Percentiles rank a stretch among this genome's conserved stretches.
phyloP scores from a whole-genome alignment of 1,140 invertebrate species.

The Eriocheir sinensis region DNA sequence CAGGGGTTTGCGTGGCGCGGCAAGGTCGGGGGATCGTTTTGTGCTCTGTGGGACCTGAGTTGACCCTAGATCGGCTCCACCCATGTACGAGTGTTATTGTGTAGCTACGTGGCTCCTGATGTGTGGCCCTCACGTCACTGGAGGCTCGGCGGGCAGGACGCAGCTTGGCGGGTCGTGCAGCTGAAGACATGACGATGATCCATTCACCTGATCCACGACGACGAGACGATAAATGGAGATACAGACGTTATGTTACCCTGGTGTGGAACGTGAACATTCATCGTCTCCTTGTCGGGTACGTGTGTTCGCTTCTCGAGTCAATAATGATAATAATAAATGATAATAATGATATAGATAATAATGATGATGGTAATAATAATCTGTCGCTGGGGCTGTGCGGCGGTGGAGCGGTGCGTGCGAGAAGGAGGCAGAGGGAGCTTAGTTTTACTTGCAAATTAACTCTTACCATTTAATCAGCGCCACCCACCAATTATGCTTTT shows the following conservation, averaged over 20 bases:
- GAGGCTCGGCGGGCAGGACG: background rate
- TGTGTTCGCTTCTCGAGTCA: no score
- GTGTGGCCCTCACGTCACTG: background rate
- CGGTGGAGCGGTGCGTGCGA: background rate
- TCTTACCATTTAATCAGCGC: background rate
- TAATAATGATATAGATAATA: background rate
- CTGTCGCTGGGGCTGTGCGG: background rate
- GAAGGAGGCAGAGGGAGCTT: background rate
- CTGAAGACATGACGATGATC: no score
- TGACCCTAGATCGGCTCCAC: background rate
- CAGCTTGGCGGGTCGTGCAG: no score
- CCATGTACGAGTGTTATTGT: background rate
- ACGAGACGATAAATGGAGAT: no score
- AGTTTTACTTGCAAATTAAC: slow-evolving; percentile 26
- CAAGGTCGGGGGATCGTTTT: background rate
- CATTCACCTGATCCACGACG: no score
- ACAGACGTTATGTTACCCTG: no score
- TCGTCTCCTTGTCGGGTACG: no score
- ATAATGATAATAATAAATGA: background rate
- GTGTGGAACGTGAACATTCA: no score
- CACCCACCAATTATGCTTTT: slow-evolving; percentile 15
- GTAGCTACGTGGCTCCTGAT: background rate
- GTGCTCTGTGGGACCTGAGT: background rate
- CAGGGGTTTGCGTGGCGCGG: background rate
- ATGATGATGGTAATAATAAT: background rate